phyloP scores from a whole-genome alignment of 2,113 vertebrate species.

The Apaloderma vittatum region DNA sequence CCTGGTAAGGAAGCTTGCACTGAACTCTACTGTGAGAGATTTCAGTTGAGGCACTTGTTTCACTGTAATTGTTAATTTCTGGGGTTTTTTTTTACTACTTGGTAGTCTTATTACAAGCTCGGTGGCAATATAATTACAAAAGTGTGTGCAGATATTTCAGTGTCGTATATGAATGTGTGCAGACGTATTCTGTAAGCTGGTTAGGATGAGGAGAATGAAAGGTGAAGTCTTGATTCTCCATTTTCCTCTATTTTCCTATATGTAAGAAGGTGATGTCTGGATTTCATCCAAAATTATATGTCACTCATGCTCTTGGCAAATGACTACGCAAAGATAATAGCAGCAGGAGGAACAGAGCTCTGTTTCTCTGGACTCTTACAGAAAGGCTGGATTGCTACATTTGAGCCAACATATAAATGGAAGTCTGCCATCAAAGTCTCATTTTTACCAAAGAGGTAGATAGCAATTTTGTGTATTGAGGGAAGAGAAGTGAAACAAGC shows the following conservation, averaged over 20 bases:
- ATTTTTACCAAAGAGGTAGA: conserved; percentile 15
- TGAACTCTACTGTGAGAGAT: not conserved
- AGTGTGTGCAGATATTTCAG: not conserved
- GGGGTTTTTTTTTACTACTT: not conserved
- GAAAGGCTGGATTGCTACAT: not conserved
- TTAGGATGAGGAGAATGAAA: not conserved
- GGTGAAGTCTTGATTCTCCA: not conserved
- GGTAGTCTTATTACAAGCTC: not conserved
- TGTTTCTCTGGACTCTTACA: not conserved
- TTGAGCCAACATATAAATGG: not conserved
- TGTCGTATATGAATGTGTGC: not conserved
- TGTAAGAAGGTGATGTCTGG: not conserved
- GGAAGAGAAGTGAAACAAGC: not conserved
- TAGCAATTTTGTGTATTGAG: conserved; percentile 19
- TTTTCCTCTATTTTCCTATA: not conserved
- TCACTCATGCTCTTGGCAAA: not conserved
- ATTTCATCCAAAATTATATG: not conserved
- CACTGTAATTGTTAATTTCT: not conserved
- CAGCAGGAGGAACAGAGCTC: not conserved
- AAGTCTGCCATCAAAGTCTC: not conserved
- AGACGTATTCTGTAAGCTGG: not conserved
- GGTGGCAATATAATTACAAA: not conserved
- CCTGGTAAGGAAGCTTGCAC: not conserved
- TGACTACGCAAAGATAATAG: not conserved
- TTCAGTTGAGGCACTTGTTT: not conserved